Base-by-base conservation (phyloP, 2,888 invertebrate species). In the Leptothorax acervorum region DNA sequence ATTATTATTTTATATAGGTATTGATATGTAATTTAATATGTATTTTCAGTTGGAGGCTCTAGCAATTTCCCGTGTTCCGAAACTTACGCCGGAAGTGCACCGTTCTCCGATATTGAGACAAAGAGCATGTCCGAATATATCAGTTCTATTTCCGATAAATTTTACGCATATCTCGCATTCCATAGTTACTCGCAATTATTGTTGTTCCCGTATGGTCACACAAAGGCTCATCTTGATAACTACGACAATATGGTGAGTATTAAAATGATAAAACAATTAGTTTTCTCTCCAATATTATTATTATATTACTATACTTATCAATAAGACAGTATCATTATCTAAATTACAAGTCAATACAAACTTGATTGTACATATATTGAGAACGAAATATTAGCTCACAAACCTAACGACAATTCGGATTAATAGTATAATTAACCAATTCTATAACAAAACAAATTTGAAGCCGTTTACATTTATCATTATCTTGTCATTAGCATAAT, bases 101-200 rank as follows among this genome's bases (percentile, higher is more conserved):
- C 97, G 0, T 97, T 97, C 93, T 98, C 98, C 0, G 98, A 98
- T 92, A 95, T 96, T 0, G 97, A 97, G 93, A 96, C 96, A 0
- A 94, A 95, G 81, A 92, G 95, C 0, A 90, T 97, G 8, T 95
- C 97, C 0, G 89, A 95, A 0, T 97, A 95, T 91, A 95, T 97
- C 23, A 90, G 88, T 0, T 93, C 95, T 0, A 90, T 97, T 79
- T 94, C 95, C 12, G 93, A 95, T n/a, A 94, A 95, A 71, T 95
- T 97, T 28, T 96, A 96, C 51, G 94, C 96, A 55, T 98, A 97
- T 92, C 93, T 98, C 1, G 96, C 97, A 0, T 96, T 98, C 92
- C 98, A 98, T 93, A 97, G 97, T 0, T 97, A 96, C 90, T 96
- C 97, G 0, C 97, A 98, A 91, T 95, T 96, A 48, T 93, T 97